Conservation (phyloP, 2,113 vertebrate species). For the Amphiprion percula region DNA sequence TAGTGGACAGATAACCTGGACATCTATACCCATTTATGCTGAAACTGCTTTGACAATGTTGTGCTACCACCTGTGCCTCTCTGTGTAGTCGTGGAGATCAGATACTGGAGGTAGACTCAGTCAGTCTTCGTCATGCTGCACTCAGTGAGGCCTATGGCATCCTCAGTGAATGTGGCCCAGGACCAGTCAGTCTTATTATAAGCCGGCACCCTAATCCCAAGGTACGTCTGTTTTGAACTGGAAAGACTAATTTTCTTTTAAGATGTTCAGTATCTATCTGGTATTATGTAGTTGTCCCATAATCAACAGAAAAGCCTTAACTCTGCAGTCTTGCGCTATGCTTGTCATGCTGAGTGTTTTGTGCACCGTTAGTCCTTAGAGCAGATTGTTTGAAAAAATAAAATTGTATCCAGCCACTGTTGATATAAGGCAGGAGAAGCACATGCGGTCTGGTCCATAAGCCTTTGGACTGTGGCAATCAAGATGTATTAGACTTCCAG, state of each 20-base stretch:
- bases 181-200: constrained; percentile 94
- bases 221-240: constrained; percentile 70
- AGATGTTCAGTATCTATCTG: neutral
- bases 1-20: neutral
- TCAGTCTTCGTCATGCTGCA: constrained; percentile 92
- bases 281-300: neutral
- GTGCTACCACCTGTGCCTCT: neutral
- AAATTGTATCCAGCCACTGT: too few relatives aligned
- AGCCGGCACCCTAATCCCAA: constrained; percentile 96
- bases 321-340: neutral
- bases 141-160: constrained; percentile 95
- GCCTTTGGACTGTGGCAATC: too few relatives aligned
- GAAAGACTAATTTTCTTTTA: neutral
- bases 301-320: neutral
- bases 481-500: too few relatives aligned
- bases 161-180: constrained; percentile 95
- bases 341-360: too few relatives aligned
- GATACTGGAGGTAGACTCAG: constrained; percentile 93
- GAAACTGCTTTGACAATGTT: neutral
- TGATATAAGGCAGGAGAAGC: too few relatives aligned
- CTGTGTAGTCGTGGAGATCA: constrained; percentile 92
- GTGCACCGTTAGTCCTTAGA: too few relatives aligned
- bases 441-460: too few relatives aligned
- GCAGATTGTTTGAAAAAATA: too few relatives aligned
- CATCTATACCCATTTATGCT: neutral